A percentile compares a stretch with the other conserved stretches of the same genome.
phyloP scores from a whole-genome alignment of 2,888 invertebrate species.

The Ectropis crepuscularia region DNA sequence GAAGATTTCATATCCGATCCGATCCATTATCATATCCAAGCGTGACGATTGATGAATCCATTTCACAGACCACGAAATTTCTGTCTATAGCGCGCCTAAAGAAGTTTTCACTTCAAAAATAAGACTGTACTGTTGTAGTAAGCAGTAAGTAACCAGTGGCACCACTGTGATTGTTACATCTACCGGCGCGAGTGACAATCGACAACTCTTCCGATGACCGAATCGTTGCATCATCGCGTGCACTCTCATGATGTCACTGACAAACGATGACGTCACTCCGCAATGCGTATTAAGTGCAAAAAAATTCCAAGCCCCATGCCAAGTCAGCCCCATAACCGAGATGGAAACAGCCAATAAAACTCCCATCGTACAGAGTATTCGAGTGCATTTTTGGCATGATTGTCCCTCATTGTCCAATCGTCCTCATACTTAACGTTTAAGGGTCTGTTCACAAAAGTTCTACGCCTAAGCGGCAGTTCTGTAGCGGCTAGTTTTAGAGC shows the following conservation, averaged over 20 bases:
- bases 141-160: too few species aligned
- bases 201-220: conserved; percentile 54
- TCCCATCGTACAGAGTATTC: conserved; percentile 51
- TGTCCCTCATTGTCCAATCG: conserved; percentile 45
- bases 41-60: too few species aligned
- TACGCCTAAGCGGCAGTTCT: too few species aligned
- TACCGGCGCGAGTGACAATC: conserved; percentile 19
- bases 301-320: conserved; percentile 45
- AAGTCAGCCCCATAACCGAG: conserved; percentile 51
- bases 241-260: conserved; percentile 53
- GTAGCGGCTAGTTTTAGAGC: too few species aligned
- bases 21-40: too few species aligned
- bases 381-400: conserved; percentile 63
- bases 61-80: too few species aligned
- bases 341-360: conserved; percentile 57
- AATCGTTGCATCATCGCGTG: conserved; percentile 61
- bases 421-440: conserved; percentile 38
- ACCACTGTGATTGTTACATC: too few species aligned
- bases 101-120: too few species aligned
- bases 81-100: too few species aligned
- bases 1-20: too few species aligned
- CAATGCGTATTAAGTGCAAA: conserved; percentile 56
- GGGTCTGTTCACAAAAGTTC: too few species aligned
- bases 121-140: too few species aligned
- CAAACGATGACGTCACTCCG: conserved; percentile 50